Evolutionary conservation across 1,140 invertebrate species (phyloP).

Genomic region (Caenorhabditis inopinata): DNA sequence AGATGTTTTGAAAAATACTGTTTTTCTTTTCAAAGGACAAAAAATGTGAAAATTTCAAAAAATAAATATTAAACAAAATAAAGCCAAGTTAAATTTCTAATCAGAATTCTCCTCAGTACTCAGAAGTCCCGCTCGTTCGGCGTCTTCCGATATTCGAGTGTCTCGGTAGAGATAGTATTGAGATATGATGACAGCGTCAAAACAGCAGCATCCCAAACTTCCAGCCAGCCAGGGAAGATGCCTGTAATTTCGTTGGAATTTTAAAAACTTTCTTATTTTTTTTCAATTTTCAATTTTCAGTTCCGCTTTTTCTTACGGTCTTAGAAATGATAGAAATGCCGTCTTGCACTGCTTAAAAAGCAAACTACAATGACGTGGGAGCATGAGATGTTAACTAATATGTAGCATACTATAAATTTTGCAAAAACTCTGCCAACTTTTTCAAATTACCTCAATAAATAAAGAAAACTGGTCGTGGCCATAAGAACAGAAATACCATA

Average conservation of each 20-base stretch:
- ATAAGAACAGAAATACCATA: slow-evolving; percentile 58
- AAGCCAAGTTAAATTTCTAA: neutral
- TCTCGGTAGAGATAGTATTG: slow-evolving; percentile 62
- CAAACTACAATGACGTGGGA: no score
- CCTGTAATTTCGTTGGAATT: slow-evolving; percentile 45
- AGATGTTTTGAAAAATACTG: neutral
- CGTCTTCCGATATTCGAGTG: neutral
- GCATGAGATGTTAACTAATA: no score
- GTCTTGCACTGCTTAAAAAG: no score
- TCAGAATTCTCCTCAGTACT: neutral
- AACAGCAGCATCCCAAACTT: slow-evolving; percentile 62
- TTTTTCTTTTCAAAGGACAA: no score
- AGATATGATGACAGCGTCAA: slow-evolving; percentile 59
- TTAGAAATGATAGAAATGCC: no score
- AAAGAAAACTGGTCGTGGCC: slow-evolving; percentile 62
- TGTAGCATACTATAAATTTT: neutral
- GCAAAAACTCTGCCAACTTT: slow-evolving; percentile 19
- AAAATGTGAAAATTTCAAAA: neutral
- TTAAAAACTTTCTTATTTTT: neutral
- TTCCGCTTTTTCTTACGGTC: no score
- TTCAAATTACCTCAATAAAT: slow-evolving; percentile 48
- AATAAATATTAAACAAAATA: no score
- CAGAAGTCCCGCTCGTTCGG: neutral
- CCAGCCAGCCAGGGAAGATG: slow-evolving; percentile 65
- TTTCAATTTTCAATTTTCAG: no score